These are phyloP conservation scores for Araneus ventricosus DNA, from an alignment of 1,140 invertebrate species.

Conservation along the genomic window DNA sequence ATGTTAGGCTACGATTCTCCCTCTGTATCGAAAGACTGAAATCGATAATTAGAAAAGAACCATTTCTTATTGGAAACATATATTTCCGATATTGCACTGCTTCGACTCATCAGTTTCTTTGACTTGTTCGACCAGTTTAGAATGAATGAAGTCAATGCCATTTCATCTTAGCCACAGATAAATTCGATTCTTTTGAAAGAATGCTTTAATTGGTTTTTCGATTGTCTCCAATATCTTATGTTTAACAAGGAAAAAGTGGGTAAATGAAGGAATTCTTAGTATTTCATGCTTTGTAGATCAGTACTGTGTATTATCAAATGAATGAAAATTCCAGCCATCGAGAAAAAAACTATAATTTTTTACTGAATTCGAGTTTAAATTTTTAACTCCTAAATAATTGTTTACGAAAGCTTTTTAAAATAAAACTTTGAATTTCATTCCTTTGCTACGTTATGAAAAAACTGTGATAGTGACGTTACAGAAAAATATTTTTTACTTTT, in stretches of 20 bases:
- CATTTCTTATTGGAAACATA: not conserved
- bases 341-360: too few relatives aligned
- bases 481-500: too few relatives aligned
- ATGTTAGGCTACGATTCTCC: not conserved
- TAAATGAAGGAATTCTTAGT: not conserved
- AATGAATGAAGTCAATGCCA: not conserved
- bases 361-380: too few relatives aligned
- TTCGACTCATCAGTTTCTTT: not conserved
- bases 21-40: not conserved
- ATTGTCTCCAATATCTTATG: not conserved
- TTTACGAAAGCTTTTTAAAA: too few relatives aligned
- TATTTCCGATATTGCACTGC: not conserved
- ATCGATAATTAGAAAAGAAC: conserved; percentile 34
- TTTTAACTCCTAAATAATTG: too few relatives aligned
- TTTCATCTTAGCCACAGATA: not conserved
- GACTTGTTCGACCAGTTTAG: not conserved
- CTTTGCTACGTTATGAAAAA: too few relatives aligned
- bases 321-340: too few relatives aligned
- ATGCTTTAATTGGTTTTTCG: conserved; percentile 16
- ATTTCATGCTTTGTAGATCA: too few relatives aligned
- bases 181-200: not conserved
- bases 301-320: too few relatives aligned
- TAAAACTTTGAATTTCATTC: too few relatives aligned
- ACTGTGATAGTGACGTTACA: too few relatives aligned
- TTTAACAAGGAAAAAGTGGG: not conserved